Conservation (phyloP, 2,797 vertebrate genomes). For the Anniella stebbinsi region DNA sequence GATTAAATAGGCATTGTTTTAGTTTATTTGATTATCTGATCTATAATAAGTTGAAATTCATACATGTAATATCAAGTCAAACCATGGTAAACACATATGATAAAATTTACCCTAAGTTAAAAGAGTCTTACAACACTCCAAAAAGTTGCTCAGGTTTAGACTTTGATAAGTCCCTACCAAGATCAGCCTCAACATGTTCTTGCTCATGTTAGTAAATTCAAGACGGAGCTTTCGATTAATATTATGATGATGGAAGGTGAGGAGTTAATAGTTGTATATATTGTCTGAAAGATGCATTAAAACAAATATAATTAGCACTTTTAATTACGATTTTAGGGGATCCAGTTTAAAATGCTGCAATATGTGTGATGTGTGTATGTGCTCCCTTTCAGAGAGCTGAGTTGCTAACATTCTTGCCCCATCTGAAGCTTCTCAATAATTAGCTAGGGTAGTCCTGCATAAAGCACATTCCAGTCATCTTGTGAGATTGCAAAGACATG, state of each 20-base stretch:
- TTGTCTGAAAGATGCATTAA: not conserved
- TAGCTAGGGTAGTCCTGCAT: not conserved
- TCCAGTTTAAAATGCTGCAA: not conserved
- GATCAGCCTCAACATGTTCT: not conserved
- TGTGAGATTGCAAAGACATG: not conserved
- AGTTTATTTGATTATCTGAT: not conserved
- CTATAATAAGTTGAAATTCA: not conserved
- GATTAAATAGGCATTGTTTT: conserved; percentile 11
- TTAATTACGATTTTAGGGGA: not conserved
- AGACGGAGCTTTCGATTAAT: too few relatives aligned
- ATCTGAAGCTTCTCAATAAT: not conserved
- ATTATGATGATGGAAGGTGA: not conserved
- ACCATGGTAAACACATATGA: not conserved
- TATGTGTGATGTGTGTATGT: not conserved
- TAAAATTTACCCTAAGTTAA: not conserved
- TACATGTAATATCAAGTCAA: not conserved
- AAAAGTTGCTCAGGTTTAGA: not conserved
- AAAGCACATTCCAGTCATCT: not conserved
- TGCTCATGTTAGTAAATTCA: not conserved
- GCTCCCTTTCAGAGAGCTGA: too few relatives aligned
- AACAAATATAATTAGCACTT: not conserved
- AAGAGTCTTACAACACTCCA: not conserved
- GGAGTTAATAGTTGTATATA: not conserved
- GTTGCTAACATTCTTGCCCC: not conserved
- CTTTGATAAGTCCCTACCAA: not conserved